These are phyloP conservation scores for Eupithecia vulgata DNA, from an alignment of 2,888 invertebrate genomes.

Conservation along the genomic window DNA sequence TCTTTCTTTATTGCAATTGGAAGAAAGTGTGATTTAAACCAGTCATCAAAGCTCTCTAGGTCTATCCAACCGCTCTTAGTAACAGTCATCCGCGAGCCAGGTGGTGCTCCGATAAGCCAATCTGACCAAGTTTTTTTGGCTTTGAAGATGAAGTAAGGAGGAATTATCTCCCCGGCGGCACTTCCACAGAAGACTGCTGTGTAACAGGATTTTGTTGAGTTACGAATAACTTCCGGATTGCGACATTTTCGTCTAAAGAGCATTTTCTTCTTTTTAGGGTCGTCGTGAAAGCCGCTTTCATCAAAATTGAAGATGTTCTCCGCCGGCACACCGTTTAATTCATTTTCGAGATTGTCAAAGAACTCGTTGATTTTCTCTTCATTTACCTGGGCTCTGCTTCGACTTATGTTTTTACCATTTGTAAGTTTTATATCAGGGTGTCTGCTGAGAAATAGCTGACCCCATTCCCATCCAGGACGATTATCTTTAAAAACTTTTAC, in stretches of 20 bases:
- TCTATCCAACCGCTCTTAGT: constrained; percentile 45
- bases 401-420: not conserved
- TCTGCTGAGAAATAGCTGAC: constrained; percentile 15
- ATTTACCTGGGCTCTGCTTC: not conserved
- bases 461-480: constrained; percentile 20
- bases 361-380: not conserved
- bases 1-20: constrained; percentile 28
- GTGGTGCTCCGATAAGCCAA: constrained; percentile 44
- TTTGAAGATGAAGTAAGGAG: constrained; percentile 31
- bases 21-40: constrained; percentile 41
- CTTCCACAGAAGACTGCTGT: constrained; percentile 43
- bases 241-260: not conserved
- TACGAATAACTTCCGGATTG: constrained; percentile 44
- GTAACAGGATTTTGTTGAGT: constrained; percentile 46
- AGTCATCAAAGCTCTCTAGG: constrained; percentile 41
- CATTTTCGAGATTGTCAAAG: not conserved
- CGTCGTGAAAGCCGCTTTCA: not conserved
- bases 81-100: constrained; percentile 41
- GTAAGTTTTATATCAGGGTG: constrained; percentile 1
- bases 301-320: not conserved
- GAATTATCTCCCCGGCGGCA: constrained; percentile 41
- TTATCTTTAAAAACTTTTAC: constrained; percentile 39
- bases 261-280: not conserved
- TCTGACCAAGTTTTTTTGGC: constrained; percentile 44
- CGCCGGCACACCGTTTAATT: not conserved